These are phyloP conservation scores for Lagopus muta DNA, from an alignment of 2,113 vertebrate species.

Conservation along the genomic window DNA sequence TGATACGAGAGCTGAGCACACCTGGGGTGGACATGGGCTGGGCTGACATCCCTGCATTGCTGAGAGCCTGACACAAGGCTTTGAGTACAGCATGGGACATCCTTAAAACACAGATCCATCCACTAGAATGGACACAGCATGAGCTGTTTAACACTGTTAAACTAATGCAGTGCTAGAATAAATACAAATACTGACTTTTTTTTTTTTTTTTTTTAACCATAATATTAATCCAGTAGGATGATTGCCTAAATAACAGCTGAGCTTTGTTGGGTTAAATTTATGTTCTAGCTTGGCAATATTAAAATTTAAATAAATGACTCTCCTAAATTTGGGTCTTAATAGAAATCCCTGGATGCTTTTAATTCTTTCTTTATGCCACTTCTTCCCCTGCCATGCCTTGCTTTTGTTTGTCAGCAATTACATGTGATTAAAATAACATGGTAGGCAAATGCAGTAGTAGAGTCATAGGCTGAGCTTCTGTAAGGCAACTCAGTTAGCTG, in stretches of 20 bases:
- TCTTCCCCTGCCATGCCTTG: not conserved
- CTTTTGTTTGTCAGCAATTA: constrained; percentile 39
- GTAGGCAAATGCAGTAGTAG: not conserved
- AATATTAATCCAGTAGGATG: not conserved
- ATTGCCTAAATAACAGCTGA: constrained; percentile 3
- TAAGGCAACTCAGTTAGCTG: not conserved
- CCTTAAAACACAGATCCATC: not conserved
- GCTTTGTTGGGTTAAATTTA: not conserved
- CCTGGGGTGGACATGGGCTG: not conserved
- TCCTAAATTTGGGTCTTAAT: constrained; percentile 38
- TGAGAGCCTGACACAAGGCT: not conserved
- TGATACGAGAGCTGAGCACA: fast-evolving
- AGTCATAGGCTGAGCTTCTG: not conserved
- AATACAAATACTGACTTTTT: not conserved
- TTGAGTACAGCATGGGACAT: not conserved
- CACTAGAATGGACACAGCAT: not conserved
- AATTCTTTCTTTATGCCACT: not conserved
- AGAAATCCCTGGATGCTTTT: not conserved
- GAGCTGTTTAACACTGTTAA: not conserved
- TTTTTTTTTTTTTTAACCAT: not conserved
- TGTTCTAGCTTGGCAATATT: not conserved
- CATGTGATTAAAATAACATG: constrained; percentile 11
- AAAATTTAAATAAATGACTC: not conserved
- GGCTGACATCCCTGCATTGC: not conserved
- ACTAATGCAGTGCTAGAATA: not conserved